phyloP scores from a whole-genome alignment of 2,797 vertebrate genomes.

The Aulostomus chinensis region DNA sequence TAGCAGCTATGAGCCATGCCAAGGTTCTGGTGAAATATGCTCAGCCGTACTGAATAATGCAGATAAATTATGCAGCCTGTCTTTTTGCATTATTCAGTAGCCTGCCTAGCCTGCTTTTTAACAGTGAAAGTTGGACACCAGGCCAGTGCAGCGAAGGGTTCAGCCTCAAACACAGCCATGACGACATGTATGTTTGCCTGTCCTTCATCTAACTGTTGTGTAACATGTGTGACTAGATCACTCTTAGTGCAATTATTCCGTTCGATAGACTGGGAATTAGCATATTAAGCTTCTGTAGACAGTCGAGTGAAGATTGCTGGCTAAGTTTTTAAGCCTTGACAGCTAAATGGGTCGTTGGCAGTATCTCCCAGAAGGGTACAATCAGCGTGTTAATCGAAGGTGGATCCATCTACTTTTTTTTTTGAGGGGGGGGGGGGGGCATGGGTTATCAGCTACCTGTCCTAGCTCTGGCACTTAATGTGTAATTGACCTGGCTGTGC shows the following conservation, averaged over 20 bases:
- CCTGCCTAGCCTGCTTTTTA: constrained; percentile 57
- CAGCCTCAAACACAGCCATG: constrained; percentile 13
- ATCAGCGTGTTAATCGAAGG: constrained; percentile 33
- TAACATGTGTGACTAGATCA: too few species aligned
- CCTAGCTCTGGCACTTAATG: constrained; percentile 18
- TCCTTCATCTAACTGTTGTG: too few species aligned
- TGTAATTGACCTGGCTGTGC: constrained; percentile 53
- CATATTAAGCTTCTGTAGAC: background rate
- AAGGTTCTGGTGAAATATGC: constrained; percentile 69
- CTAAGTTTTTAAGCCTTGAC: constrained; percentile 14
- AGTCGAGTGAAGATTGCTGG: background rate
- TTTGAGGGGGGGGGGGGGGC: too few species aligned
- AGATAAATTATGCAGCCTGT: constrained; percentile 79
- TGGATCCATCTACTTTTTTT: constrained; percentile 37
- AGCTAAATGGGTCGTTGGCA: constrained; percentile 24
- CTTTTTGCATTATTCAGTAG: constrained; percentile 76
- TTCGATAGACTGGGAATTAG: background rate
- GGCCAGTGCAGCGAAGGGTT: constrained; percentile 31
- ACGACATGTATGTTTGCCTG: too few species aligned
- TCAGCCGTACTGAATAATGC: constrained; percentile 66
- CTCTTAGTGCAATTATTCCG: background rate
- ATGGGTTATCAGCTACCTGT: constrained; percentile 37
- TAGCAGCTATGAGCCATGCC: constrained; percentile 18
- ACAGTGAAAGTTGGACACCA: constrained; percentile 56
- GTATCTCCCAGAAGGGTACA: constrained; percentile 11